A percentile compares a stretch with the other conserved stretches of the same genome.
These are phyloP conservation scores for Coleophora deauratella DNA, from an alignment of 2,888 invertebrate species.

Conservation along the genomic window DNA sequence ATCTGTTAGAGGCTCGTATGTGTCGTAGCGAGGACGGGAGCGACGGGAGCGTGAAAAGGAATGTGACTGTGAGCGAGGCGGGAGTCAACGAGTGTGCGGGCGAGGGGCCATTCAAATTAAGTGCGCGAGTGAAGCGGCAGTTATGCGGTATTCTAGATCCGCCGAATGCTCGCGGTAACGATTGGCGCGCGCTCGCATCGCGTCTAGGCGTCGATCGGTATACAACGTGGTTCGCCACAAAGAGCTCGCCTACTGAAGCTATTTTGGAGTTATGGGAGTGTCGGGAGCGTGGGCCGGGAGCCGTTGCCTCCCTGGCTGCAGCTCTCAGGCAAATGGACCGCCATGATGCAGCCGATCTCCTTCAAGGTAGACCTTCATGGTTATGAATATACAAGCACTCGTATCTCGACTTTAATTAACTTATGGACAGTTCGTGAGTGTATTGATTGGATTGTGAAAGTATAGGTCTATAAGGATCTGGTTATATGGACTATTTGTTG, in stretches of 20 bases:
- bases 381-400: conserved; percentile 46
- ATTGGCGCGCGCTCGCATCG: conserved; percentile 97
- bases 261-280: conserved; percentile 98
- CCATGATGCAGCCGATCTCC: conserved; percentile 60
- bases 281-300: conserved; percentile 86
- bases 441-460: conserved; percentile 18
- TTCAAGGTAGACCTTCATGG: conserved; percentile 64
- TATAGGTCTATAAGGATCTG: conserved; percentile 19
- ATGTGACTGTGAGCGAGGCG: conserved; percentile 75
- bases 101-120: conserved; percentile 76
- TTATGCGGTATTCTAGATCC: conserved; percentile 85
- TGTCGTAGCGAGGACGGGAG: conserved; percentile 63
- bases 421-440: conserved; percentile 7
- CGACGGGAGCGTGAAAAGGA: conserved; percentile 61
- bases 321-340: conserved; percentile 61
- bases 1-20: conserved; percentile 61
- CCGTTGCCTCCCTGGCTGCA: conserved; percentile 81
- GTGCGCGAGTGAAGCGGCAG: conserved; percentile 70
- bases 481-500: conserved; percentile 37
- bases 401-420: conserved; percentile 21
- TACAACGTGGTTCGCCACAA: conserved; percentile 97
- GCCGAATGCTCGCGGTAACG: conserved; percentile 92
- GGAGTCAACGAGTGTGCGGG: conserved; percentile 76
- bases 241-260: conserved; percentile 96
- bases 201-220: conserved; percentile 95